These are phyloP conservation scores for Hipparchia semele DNA, from an alignment of 2,888 invertebrate species.

Conservation along the genomic window DNA sequence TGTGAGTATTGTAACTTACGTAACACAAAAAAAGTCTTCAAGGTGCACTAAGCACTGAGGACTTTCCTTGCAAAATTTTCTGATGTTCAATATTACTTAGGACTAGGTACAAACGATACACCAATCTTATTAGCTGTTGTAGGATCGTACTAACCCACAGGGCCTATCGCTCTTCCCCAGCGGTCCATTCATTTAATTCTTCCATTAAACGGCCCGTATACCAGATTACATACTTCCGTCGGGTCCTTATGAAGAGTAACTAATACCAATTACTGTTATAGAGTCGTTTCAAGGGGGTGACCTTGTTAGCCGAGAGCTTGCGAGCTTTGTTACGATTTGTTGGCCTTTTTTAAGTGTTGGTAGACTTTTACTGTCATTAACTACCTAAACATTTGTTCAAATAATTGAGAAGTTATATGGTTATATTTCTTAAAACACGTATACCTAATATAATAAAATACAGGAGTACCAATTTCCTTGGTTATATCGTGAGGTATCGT, in stretches of 20 bases:
- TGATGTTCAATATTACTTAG: neutral
- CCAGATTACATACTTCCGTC: constrained; percentile 72
- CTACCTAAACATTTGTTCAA: neutral
- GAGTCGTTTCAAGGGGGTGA: constrained; percentile 35
- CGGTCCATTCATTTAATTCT: constrained; percentile 58
- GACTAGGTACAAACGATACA: neutral
- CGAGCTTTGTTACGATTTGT: constrained; percentile 5
- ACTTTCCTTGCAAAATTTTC: neutral
- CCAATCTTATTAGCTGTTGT: constrained; percentile 31
- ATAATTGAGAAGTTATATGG: neutral
- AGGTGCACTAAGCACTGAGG: neutral
- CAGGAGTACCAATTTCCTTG: too few relatives aligned
- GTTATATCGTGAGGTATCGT: too few relatives aligned
- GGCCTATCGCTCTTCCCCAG: constrained; percentile 41
- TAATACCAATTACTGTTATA: constrained; percentile 41
- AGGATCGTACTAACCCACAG: constrained; percentile 27
- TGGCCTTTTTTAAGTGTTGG: neutral
- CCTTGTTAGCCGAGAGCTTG: constrained; percentile 2
- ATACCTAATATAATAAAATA: too few relatives aligned
- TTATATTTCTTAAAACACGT: too few relatives aligned
- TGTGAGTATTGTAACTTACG: too few relatives aligned
- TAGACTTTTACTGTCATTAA: neutral
- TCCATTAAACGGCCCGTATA: constrained; percentile 73
- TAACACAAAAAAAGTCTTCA: too few relatives aligned
- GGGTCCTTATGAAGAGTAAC: constrained; percentile 37